These are phyloP conservation scores for Amyelois transitella DNA, from an alignment of 1,140 invertebrate genomes.

Conservation along the genomic window DNA sequence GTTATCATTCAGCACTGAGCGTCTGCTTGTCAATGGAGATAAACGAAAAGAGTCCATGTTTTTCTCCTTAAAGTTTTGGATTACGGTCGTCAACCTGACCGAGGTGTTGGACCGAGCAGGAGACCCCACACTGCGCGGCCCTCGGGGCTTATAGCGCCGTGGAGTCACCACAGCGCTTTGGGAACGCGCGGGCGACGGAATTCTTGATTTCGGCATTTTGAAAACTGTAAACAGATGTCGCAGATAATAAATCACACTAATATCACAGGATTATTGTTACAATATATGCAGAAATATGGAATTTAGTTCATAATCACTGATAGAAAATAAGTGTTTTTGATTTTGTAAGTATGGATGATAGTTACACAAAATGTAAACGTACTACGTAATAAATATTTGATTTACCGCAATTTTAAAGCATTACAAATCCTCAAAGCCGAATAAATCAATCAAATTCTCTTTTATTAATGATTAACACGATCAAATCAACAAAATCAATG, in stretches of 20 bases:
- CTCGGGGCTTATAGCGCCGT: slow-evolving; percentile 19
- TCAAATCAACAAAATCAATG: too few species aligned
- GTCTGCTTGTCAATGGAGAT: slow-evolving; percentile 35
- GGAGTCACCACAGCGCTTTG: slow-evolving; percentile 30
- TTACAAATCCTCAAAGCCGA: not conserved
- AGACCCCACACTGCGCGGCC: slow-evolving; percentile 42
- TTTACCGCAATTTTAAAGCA: not conserved
- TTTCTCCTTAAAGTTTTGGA: slow-evolving; percentile 22
- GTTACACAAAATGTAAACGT: too few species aligned
- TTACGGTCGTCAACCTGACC: slow-evolving; percentile 30
- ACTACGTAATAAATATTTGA: too few species aligned
- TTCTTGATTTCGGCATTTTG: slow-evolving; percentile 32
- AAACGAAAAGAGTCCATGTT: slow-evolving; percentile 30
- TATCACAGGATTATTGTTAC: too few species aligned
- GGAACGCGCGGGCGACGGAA: slow-evolving; percentile 47
- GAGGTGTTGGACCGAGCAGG: slow-evolving; percentile 33
- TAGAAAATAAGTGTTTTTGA: too few species aligned
- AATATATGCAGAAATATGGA: too few species aligned
- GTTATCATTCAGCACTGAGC: slow-evolving; percentile 42
- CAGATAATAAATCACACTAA: too few species aligned
- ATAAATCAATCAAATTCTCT: too few species aligned
- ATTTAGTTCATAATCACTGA: too few species aligned
- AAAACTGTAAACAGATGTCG: not conserved
- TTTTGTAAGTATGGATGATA: too few species aligned
- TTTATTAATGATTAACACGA: too few species aligned